Percentiles rank a stretch among this genome's conserved stretches.
Evolutionary conservation across 1,140 invertebrate genomes (phyloP).

Genomic region (Drusus annulatus): DNA sequence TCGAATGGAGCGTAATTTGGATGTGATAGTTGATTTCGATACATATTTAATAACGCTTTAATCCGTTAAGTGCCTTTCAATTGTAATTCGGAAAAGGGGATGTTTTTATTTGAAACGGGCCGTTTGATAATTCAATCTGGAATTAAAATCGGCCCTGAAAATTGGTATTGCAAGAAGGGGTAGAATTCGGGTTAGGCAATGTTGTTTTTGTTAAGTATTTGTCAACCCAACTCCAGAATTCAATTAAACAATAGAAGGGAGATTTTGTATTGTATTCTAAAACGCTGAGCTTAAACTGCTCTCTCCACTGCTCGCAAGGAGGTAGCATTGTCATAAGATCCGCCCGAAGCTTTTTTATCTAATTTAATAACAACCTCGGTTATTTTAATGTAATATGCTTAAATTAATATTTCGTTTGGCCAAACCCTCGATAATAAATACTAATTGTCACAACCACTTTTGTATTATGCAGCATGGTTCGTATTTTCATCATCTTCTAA

Average conservation of each 20-base stretch:
- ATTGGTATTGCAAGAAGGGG: slow-evolving; percentile 16
- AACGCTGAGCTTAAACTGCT: background rate
- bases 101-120: slow-evolving; percentile 15
- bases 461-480: too few relatives aligned
- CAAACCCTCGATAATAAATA: too few relatives aligned
- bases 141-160: slow-evolving; percentile 50
- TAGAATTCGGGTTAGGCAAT: slow-evolving; percentile 33
- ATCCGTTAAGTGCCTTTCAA: slow-evolving; percentile 20
- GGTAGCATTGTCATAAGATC: too few relatives aligned
- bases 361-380: too few relatives aligned
- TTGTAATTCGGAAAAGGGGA: slow-evolving; percentile 15
- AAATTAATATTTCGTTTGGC: too few relatives aligned
- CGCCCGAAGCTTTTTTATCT: too few relatives aligned
- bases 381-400: too few relatives aligned
- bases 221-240: slow-evolving; percentile 41
- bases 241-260: slow-evolving; percentile 45
- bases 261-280: slow-evolving; percentile 35
- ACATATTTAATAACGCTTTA: background rate
- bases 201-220: slow-evolving; percentile 51
- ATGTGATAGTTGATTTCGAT: too few relatives aligned
- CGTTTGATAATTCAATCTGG: slow-evolving; percentile 51
- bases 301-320: too few relatives aligned
- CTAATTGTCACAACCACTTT: too few relatives aligned
- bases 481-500: too few relatives aligned
- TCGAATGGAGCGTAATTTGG: too few relatives aligned